Evolutionary conservation across 2,888 invertebrate species (phyloP).

Genomic region (Trichopria drosophilae): DNA sequence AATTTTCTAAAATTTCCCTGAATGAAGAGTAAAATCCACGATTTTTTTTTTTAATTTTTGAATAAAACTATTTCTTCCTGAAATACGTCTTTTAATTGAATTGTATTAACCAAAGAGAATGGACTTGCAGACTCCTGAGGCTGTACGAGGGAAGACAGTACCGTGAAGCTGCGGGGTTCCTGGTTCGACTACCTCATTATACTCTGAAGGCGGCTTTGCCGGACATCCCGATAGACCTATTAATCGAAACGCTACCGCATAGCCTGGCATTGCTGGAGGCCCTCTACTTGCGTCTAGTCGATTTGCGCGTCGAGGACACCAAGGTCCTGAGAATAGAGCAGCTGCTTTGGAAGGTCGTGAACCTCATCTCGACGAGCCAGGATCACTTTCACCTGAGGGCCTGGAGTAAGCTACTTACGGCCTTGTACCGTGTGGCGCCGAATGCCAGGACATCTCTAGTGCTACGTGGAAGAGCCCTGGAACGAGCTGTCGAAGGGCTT

Average conservation of each 20-base stretch:
- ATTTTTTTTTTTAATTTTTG: too few species aligned
- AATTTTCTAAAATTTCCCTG: too few species aligned
- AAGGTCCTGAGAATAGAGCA: constrained; percentile 68
- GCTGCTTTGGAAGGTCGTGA: constrained; percentile 84
- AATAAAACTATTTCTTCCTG: too few species aligned
- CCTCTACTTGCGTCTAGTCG: constrained; percentile 62
- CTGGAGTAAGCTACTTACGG: constrained; percentile 49
- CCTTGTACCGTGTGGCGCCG: constrained; percentile 55
- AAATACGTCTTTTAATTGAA: too few species aligned
- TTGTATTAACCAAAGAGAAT: too few species aligned
- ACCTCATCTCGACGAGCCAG: constrained; percentile 65
- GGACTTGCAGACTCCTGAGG: constrained; percentile 69
- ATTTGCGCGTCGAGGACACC: constrained; percentile 49
- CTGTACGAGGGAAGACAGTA: constrained; percentile 87
- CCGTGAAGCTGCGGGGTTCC: constrained; percentile 84
- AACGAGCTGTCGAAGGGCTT: constrained; percentile 83
- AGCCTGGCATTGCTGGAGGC: constrained; percentile 86
- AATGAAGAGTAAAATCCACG: too few species aligned
- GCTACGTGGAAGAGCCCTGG: constrained; percentile 72
- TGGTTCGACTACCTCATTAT: constrained; percentile 77
- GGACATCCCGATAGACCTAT: constrained; percentile 82
- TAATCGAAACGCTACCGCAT: constrained; percentile 88
- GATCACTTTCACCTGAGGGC: constrained; percentile 44
- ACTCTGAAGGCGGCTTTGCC: constrained; percentile 76
- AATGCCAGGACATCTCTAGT: constrained; percentile 70